Base-by-base conservation (phyloP, 2,113 vertebrate species). In the Zosterops hypoxanthus region DNA sequence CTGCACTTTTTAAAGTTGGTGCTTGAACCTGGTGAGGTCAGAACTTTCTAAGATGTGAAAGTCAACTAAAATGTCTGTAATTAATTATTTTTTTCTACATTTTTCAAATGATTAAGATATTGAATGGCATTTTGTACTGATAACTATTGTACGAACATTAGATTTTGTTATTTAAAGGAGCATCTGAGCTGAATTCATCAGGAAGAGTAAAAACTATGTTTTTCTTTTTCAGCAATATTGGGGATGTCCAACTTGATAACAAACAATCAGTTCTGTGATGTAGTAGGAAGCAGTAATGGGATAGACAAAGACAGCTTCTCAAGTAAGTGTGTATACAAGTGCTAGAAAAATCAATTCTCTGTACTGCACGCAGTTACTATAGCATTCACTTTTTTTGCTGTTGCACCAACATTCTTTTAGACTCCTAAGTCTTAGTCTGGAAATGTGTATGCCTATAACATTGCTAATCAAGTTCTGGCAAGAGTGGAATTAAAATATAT, bases 201-300 rank as follows among this genome's bases (percentile, higher is more conserved):
- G 36, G 29, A 84, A 46, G 5, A 41, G 17, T 71, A 79, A 75
- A 57, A 88, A 20, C 52, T 13, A 0, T 3, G 26, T 56, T n/a
- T 70, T n/a, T 55, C 26, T 83, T 33, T 94, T 93, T n/a, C 71
- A 99, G 99, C 99, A 46, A 99, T 99, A 95, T 98, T 99, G 85
- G 99, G 99, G 77, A 99, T 99, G 97, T 99, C 99, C 97, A 99
- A 98, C 29, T 98, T 99, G 96, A 98, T 99, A 96, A 99, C 99
- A 47, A 99, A 98, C 92, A 98, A 96, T 71, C 98, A 99, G 96
- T 98, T 98, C 41, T 99, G 98, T 75, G 98, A 98, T 73, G 95
- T 98, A 46, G 92, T 98, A 57, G 98, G 98, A 69, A 98, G 97
- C 61, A 97, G 98, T 90, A 97, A 97, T 24, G 98, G 98, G 47